Percentiles rank a stretch among this genome's conserved stretches.
phyloP scores from a whole-genome alignment of 2,797 vertebrate genomes.

The Sebastes oblongus region DNA sequence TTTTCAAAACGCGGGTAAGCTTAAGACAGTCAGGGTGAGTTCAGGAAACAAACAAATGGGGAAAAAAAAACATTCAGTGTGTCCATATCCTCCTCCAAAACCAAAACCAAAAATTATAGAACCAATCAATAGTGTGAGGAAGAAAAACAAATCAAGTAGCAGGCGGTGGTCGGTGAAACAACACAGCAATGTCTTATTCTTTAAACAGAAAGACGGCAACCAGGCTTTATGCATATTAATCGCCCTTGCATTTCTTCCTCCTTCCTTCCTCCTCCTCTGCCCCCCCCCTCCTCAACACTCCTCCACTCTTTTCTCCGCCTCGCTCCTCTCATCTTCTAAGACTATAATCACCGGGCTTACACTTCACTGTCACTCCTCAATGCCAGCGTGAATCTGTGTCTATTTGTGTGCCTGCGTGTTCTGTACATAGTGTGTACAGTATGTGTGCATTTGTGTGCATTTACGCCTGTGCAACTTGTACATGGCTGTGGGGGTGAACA shows the following conservation, averaged over 20 bases:
- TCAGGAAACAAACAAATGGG: not conserved
- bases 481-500: constrained; percentile 1
- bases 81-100: not conserved
- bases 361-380: constrained; percentile 68
- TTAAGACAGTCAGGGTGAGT: not conserved
- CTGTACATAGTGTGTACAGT: constrained; percentile 1
- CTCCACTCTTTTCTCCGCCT: constrained; percentile 58
- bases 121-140: not conserved
- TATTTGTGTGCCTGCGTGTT: constrained; percentile 15
- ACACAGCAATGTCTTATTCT: not conserved
- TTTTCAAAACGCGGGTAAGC: not conserved
- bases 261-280: constrained; percentile 26
- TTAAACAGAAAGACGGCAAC: constrained; percentile 2
- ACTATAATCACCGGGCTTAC: constrained; percentile 69
- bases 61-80: not conserved
- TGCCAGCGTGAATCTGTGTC: constrained; percentile 39
- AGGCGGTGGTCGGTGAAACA: not conserved
- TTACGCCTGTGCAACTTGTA: not conserved
- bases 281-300: constrained; percentile 27
- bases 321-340: constrained; percentile 69
- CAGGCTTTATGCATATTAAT: constrained; percentile 39
- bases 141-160: not conserved
- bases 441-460: not conserved
- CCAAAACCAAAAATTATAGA: not conserved
- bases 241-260: constrained; percentile 10